A percentile compares a stretch with the other conserved stretches of the same genome.
phyloP scores from a whole-genome alignment of 2,113 vertebrate genomes.

The Cacatua alba region DNA sequence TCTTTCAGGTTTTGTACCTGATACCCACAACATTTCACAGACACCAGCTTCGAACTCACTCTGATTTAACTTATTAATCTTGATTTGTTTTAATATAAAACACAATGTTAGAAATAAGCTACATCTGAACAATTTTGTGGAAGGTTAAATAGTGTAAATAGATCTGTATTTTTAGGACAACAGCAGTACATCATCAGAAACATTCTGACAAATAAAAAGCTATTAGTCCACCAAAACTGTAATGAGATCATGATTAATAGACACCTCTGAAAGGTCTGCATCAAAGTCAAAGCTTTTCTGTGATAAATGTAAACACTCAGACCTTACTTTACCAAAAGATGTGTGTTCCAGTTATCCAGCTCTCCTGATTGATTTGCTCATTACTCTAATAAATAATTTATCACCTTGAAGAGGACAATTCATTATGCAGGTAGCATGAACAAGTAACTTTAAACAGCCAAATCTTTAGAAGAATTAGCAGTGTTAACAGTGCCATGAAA shows the following conservation, averaged over 20 bases:
- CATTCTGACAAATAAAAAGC: slow-evolving; percentile 74
- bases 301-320: slow-evolving; percentile 77
- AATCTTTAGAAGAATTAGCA: slow-evolving; percentile 36
- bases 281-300: slow-evolving; percentile 74
- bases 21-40: not conserved
- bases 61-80: not conserved
- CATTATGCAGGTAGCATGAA: slow-evolving; percentile 62
- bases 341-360: slow-evolving; percentile 60
- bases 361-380: slow-evolving; percentile 76
- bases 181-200: slow-evolving; percentile 68
- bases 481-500: not conserved
- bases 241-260: slow-evolving; percentile 83
- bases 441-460: slow-evolving; percentile 57
- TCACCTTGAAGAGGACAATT: slow-evolving; percentile 69
- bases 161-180: slow-evolving; percentile 55
- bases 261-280: slow-evolving; percentile 73
- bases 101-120: not conserved
- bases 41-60: not conserved
- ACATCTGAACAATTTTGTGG: slow-evolving; percentile 36
- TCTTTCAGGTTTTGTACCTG: not conserved
- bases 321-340: slow-evolving; percentile 72
- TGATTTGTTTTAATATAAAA: not conserved
- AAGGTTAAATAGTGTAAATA: slow-evolving; percentile 68
- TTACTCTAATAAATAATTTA: slow-evolving; percentile 81
- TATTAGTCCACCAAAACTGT: slow-evolving; percentile 72